Conservation (phyloP, 2,888 invertebrate genomes). For the Agonopterix subpropinquella region DNA sequence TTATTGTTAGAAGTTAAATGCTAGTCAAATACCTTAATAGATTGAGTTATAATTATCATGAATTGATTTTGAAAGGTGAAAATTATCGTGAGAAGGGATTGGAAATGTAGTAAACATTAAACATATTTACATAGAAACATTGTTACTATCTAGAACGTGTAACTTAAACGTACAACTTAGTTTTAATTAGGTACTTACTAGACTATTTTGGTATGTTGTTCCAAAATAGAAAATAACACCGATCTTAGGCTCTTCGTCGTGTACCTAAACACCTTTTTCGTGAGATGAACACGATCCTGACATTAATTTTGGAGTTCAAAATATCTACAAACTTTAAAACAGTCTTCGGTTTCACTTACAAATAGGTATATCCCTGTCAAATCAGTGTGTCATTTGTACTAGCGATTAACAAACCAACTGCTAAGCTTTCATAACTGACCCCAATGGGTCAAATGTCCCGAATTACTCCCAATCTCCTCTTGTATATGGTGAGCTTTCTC, state of each 20-base stretch:
- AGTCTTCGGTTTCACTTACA: conserved; percentile 73
- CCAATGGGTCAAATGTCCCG: conserved; percentile 5
- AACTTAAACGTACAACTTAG: conserved; percentile 44
- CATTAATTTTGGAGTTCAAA: conserved; percentile 41
- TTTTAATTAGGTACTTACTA: conserved; percentile 66
- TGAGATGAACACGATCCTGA: conserved; percentile 36
- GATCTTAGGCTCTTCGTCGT: conserved; percentile 41
- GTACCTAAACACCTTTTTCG: conserved; percentile 23
- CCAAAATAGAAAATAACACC: conserved; percentile 60
- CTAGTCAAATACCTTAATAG: too few species aligned
- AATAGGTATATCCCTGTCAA: conserved; percentile 65
- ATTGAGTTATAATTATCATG: too few species aligned
- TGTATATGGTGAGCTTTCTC: too few species aligned
- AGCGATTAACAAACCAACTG: conserved; percentile 55
- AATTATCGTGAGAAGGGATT: too few species aligned
- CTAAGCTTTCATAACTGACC: conserved; percentile 36
- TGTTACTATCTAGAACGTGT: conserved; percentile 13
- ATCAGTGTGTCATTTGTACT: conserved; percentile 68
- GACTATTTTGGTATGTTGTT: conserved; percentile 55
- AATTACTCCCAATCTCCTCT: too few species aligned
- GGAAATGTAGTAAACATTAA: not conserved
- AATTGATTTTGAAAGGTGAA: too few species aligned
- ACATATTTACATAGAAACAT: not conserved
- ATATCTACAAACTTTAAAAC: conserved; percentile 67
- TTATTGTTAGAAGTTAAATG: too few species aligned